Conservation (phyloP, 2,113 vertebrate genomes). For the Lathamus discolor region DNA sequence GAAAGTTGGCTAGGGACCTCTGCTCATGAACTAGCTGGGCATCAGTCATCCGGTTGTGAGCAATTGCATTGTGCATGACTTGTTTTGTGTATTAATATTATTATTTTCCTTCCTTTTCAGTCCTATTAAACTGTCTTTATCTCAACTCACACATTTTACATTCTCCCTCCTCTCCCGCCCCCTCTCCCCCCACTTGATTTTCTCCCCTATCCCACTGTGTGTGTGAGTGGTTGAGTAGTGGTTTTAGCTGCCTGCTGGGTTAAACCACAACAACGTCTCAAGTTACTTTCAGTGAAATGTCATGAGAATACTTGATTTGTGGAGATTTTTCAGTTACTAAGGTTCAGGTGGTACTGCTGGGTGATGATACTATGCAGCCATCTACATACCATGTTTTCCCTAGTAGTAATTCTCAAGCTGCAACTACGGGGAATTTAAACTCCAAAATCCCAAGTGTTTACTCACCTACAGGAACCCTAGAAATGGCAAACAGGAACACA, state of each 20-base stretch:
- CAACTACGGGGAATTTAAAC: background rate
- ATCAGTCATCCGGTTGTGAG: background rate
- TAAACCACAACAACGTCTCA: background rate
- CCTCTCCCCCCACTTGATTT: rapidly evolving
- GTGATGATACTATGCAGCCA: background rate
- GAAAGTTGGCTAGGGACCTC: too few relatives aligned
- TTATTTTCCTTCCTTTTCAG: background rate
- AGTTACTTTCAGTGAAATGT: background rate
- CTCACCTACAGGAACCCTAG: conserved; percentile 92
- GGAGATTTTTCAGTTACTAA: background rate
- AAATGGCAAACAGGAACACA: conserved; percentile 84
- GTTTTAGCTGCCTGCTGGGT: background rate
- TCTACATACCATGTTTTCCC: background rate
- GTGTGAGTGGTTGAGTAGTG: background rate
- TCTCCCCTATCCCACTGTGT: background rate
- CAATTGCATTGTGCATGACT: background rate
- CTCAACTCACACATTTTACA: background rate
- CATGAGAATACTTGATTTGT: background rate
- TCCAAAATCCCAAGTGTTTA: background rate
- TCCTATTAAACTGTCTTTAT: background rate
- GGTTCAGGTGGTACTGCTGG: background rate
- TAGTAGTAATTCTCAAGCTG: background rate
- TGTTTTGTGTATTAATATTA: background rate
- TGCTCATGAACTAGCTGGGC: background rate
- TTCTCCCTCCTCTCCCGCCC: background rate